Percentiles rank a stretch among this genome's conserved stretches.
Conservation (phyloP, 64 coral and sea anemone genomes). For the Trachythela sp. region DNA sequence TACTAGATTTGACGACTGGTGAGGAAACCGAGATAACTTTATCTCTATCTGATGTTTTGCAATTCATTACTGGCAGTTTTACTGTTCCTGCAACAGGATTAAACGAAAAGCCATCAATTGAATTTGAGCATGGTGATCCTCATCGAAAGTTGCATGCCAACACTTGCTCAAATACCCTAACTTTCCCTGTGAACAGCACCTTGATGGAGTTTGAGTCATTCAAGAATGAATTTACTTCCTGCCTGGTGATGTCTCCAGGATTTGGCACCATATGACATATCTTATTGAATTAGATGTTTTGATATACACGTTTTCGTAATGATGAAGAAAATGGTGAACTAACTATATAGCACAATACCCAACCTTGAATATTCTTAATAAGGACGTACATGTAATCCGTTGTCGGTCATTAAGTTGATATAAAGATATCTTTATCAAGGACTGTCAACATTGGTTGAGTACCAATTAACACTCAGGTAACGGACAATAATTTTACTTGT, state of each 20-base stretch:
- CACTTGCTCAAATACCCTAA: slow-evolving; percentile 48
- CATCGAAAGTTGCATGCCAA: slow-evolving; percentile 49
- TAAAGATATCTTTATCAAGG: neutral
- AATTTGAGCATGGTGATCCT: slow-evolving; percentile 43
- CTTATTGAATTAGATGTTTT: too few species aligned
- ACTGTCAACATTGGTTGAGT: neutral
- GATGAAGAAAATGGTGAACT: neutral
- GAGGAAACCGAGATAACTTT: slow-evolving; percentile 23
- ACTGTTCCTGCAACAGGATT: slow-evolving; percentile 49
- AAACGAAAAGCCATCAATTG: slow-evolving; percentile 24
- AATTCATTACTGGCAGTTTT: slow-evolving; percentile 53
- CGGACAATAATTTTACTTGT: too few species aligned
- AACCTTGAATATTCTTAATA: neutral
- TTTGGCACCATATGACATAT: slow-evolving; percentile 56
- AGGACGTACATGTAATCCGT: neutral
- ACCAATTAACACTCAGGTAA: too few species aligned
- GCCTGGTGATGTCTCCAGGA: slow-evolving; percentile 47
- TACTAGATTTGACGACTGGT: slow-evolving; percentile 38
- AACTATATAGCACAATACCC: neutral
- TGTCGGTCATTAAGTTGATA: neutral
- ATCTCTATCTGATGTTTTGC: slow-evolving; percentile 37
- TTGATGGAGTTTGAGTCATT: slow-evolving; percentile 40
- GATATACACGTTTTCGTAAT: too few species aligned
- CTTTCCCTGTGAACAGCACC: slow-evolving; percentile 29
- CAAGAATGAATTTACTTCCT: slow-evolving; percentile 53